Base-by-base conservation (phyloP, 2,113 vertebrate genomes). In the Chroicocephalus ridibundus region DNA sequence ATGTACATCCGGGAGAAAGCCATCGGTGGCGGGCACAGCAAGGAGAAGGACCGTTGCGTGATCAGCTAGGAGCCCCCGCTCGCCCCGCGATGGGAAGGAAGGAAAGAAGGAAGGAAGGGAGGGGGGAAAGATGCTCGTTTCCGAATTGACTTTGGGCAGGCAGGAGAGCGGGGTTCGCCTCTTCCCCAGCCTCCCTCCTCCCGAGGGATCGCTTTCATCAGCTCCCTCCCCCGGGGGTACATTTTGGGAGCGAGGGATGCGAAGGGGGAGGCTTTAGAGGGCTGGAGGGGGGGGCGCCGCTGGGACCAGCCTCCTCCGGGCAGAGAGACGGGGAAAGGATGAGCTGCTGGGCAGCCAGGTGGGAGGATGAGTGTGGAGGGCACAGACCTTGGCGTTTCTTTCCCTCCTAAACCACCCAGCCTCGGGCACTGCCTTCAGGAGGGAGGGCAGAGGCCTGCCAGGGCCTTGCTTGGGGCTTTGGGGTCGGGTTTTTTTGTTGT, bases 1-100 rank as follows among this genome's bases (percentile, higher is more conserved):
- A 98, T 99, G 99, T 99, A 99, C 97, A 99, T 99, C 69, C 98
- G 99, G 3, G 99, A 99, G 96, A 99, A 99, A 86, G 98, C 99
- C 36, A 97, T 98, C 29, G 98, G 99, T 2, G 98, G 98, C 3
- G 91, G 98, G 47, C 99, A 99, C 58, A 71, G 98, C 66, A 99
- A 99, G 82, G 99, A 99, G 96, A 99, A 99, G 89, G 99, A 99
- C 61, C 97, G 99, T 9, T 99, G 99, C 6, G 98, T 98, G 47
- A 99, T 99, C 97, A 99, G 99, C 90, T 99, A 99, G 98, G 82
- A 88, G 71, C 84, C 68, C 42, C 26, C 4, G 3, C 44, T 27
- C 4, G 6, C 17, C 38, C 3, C 8, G 2, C 15, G 1, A 15
- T 1, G 20, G 9, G 15, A 54, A 70, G 74, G 44, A 54, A 57